Base-by-base conservation (phyloP, 1,140 invertebrate genomes). In the Dysdera silvatica region DNA sequence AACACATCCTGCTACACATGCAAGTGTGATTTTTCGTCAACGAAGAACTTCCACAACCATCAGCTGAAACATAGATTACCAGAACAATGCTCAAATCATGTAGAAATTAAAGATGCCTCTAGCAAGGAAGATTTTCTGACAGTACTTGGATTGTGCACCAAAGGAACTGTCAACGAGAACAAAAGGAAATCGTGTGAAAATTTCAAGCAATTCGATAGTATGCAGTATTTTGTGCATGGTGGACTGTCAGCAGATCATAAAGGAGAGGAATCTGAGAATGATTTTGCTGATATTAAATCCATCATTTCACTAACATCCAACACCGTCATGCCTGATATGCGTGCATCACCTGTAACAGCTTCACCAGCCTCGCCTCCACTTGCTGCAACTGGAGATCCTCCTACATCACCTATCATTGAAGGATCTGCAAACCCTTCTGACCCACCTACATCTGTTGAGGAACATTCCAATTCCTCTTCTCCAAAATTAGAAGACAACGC, bases 251-350 rank as follows among this genome's bases (percentile, higher is more conserved):
- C 43, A 18, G 3, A 3, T 14, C n/a, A 45, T 45, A 14, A 8
- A 14, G 43, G 24, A 45, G 3, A 7, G n/a, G 56, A 58, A 5
- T 52, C 28, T 18, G 23, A 16, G 2, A 40, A 56, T 26, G 71
- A 91, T 69, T 74, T 90, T 40, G 87, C 88, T 10, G 87, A 90
- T 67, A 89, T 91, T 29, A 85, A 87, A 68, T 87, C 86, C 5
- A 89, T 89, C 52, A 78, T 89, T 23, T 85, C 85, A 1, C 83
- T 88, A 32, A 87, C 87, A 7, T 83, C 84, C 35, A 79, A 82
- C 31, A 78, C 82, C 1, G 80, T 82, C 29, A 68, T 85, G 62
- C 41, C 26, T 1, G 32, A 67, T 56, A 69, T 70, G 8, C 61
- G 71, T 2, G 67, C 68, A 14, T 67, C 69, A 3, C 67, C 71